phyloP scores from a whole-genome alignment of 2,113 vertebrate genomes.

The Lynx canadensis region DNA sequence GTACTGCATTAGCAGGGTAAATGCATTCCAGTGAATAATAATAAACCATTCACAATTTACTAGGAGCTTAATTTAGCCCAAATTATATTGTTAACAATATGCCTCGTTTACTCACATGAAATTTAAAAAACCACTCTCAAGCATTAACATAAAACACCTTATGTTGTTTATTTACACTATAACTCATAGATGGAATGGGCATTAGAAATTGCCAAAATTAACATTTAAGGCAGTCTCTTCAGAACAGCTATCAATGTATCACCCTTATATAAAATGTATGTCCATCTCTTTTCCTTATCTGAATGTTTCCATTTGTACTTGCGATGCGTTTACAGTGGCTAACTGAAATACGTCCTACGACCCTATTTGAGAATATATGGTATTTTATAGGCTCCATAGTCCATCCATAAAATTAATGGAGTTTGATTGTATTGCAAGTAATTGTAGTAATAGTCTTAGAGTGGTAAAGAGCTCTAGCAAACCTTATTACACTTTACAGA shows the following conservation, averaged over 20 bases:
- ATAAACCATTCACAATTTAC: conserved; percentile 72
- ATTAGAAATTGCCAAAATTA: conserved; percentile 50
- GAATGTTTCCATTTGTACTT: not conserved
- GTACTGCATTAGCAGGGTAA: conserved; percentile 67
- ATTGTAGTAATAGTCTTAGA: not conserved
- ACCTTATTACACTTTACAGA: not conserved
- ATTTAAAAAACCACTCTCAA: conserved; percentile 56
- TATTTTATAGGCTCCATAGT: not conserved
- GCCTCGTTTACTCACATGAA: conserved; percentile 68
- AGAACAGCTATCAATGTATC: not conserved
- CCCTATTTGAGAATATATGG: not conserved
- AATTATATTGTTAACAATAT: conserved; percentile 77
- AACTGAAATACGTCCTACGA: conserved; percentile 6
- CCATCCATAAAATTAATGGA: conserved; percentile 9
- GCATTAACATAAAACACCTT: conserved; percentile 69
- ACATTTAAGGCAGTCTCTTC: conserved; percentile 8
- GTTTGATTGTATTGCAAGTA: not conserved
- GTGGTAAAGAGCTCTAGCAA: not conserved
- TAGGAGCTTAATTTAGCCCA: conserved; percentile 65
- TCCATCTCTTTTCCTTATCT: not conserved
- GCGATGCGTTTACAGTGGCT: not conserved
- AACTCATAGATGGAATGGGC: conserved; percentile 14
- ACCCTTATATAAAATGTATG: not conserved
- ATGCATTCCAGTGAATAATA: conserved; percentile 70
- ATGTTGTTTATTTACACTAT: conserved; percentile 46